phyloP scores from a whole-genome alignment of 2,888 invertebrate species.

The Heliconius ismenius region DNA sequence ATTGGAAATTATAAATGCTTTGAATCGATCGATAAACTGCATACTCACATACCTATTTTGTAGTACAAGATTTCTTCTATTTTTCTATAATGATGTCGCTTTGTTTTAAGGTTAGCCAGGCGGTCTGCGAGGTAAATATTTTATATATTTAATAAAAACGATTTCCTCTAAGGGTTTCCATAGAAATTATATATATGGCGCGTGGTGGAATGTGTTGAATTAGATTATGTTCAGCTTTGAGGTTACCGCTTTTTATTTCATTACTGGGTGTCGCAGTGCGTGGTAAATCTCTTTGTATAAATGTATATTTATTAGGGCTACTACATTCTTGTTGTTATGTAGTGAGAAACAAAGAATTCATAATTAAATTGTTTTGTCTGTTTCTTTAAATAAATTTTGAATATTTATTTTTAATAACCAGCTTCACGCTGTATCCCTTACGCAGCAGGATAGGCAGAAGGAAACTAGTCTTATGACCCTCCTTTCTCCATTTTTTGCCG shows the following conservation, averaged over 20 bases:
- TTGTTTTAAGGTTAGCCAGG: conserved; percentile 28
- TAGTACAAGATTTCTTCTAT: conserved; percentile 7
- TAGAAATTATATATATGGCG: conserved; percentile 36
- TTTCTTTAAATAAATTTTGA: neutral
- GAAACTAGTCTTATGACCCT: too few relatives aligned
- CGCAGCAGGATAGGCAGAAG: too few relatives aligned
- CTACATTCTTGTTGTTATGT: neutral
- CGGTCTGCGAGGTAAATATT: conserved; percentile 26
- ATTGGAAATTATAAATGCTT: conserved; percentile 22
- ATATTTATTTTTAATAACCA: neutral
- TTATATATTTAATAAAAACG: conserved; percentile 29
- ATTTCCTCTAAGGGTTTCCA: conserved; percentile 29
- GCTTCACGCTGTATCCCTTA: too few relatives aligned
- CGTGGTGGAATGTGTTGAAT: conserved; percentile 42
- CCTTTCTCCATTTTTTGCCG: too few relatives aligned
- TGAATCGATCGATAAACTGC: conserved; percentile 6
- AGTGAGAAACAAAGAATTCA: neutral
- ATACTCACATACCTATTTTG: conserved; percentile 1
- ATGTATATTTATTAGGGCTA: neutral
- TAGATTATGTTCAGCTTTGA: conserved; percentile 29
- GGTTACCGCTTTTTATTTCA: conserved; percentile 29
- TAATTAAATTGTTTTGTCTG: neutral
- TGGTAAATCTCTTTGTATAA: neutral
- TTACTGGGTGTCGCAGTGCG: neutral
- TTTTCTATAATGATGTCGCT: conserved; percentile 16